A percentile compares a stretch with the other conserved stretches of the same genome.
Conservation (phyloP, 2,797 vertebrate genomes). For the Sparidentex hasta region DNA sequence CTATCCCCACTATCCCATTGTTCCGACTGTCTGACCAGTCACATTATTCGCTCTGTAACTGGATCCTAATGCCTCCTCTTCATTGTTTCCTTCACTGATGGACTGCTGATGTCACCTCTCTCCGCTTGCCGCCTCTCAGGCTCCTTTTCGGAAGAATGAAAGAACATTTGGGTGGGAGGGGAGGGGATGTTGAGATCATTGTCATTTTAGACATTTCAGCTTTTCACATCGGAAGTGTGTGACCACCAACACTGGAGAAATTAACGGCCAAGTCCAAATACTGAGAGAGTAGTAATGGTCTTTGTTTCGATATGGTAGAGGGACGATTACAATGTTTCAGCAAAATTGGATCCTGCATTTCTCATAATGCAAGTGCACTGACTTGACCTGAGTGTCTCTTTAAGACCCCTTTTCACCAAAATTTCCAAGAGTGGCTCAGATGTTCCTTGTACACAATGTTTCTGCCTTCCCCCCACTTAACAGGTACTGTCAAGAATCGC, state of each 20-base stretch:
- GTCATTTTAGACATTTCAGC: conserved; percentile 43
- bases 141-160: conserved; percentile 61
- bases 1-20: conserved; percentile 62
- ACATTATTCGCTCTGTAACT: conserved; percentile 76
- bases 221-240: conserved; percentile 24
- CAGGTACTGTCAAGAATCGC: neutral
- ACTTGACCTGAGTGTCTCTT: neutral
- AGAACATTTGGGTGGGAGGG: conserved; percentile 28
- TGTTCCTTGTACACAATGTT: neutral
- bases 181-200: conserved; percentile 63
- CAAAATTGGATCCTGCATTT: neutral
- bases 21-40: conserved; percentile 57
- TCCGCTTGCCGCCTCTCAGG: conserved; percentile 60
- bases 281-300: neutral
- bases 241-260: neutral
- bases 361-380: neutral
- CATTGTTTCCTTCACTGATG: conserved; percentile 73
- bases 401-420: neutral
- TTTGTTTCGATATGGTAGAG: neutral
- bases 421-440: neutral
- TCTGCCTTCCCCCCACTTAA: too few species aligned
- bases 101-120: conserved; percentile 80
- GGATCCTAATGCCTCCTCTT: conserved; percentile 81
- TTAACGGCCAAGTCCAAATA: neutral
- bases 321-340: neutral